Base-by-base conservation (phyloP, 2,797 vertebrate genomes). In the Rhinogobio ventralis region DNA sequence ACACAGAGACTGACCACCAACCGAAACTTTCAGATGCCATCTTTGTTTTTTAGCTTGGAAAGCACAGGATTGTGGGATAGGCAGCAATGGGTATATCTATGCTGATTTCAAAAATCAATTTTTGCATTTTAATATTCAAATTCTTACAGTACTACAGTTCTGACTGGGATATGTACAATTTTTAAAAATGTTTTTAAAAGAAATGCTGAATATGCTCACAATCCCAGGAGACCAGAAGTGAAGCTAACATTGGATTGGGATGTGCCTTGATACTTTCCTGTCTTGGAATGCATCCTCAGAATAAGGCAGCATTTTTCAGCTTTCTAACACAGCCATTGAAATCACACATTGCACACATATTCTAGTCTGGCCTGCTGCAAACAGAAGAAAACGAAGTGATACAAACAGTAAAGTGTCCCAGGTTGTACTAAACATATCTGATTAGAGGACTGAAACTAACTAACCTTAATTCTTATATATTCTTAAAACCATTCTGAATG, bases 401-500 rank as follows among this genome's bases (percentile, higher is more conserved):
- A 13, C 28, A 51, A 67, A 67, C 28, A 33, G 9, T 49, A 49
- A 64, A 20, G 25, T 3, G 11, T 79, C 39, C 45, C 7, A 28
- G 42, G 60, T 66, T 66, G 39, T 79, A 8, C 39, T 62, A 13
- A 42, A 64, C 17, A 19, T 36, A 36, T 45, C 14, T 7, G 60
- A 49, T 66, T 79, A 33, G 25, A 66, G 19, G 10, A 49, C 57
- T 79, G 77, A 45, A 23, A 46, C 60, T n/a, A 79, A 79, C 60
- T 20, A 5, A 10, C 17, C 66, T 4, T 53, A 30, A 55, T 67
- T 20, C 45, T 79, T 45, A 10, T 49, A 33, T 19, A 83, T 76
- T 71, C 62, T n/a, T 67, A 71, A 79, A 62, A 25, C 20, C 51
- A 33, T 69, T 69, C 25, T 7, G 23, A 55, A n/a, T n/a, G 14